Conservation (phyloP, 1,140 invertebrate genomes). For the Eciton burchellii region DNA sequence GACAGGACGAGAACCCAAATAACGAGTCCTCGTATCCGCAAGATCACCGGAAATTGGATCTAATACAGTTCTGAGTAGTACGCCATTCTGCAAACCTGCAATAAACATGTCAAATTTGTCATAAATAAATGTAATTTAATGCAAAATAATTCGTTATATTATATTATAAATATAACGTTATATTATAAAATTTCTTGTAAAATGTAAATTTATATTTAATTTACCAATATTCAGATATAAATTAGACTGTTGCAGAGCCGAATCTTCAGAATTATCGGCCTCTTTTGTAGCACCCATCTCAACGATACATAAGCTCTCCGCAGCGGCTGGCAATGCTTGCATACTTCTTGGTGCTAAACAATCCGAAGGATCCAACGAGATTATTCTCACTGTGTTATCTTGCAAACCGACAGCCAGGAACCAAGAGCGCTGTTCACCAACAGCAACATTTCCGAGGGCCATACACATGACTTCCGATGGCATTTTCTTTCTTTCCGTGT, state of each 20-base stretch:
- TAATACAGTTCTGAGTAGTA: slow-evolving; percentile 96
- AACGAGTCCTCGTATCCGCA: slow-evolving; percentile 98
- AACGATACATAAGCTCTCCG: slow-evolving; percentile 98
- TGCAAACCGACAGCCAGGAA: slow-evolving; percentile 98
- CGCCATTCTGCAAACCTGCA: slow-evolving; percentile 95
- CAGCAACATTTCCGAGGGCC: slow-evolving; percentile 97
- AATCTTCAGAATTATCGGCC: slow-evolving; percentile 86
- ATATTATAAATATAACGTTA: too few species aligned
- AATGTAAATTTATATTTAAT: background rate
- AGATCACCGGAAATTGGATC: slow-evolving; percentile 99
- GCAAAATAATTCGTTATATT: too few species aligned
- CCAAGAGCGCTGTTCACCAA: slow-evolving; percentile 97
- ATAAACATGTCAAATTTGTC: slow-evolving; percentile 8
- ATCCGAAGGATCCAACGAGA: slow-evolving; percentile 98
- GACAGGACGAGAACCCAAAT: slow-evolving; percentile 97
- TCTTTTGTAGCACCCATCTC: slow-evolving; percentile 90
- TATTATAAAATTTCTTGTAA: background rate
- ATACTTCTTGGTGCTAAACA: slow-evolving; percentile 97
- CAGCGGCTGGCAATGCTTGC: slow-evolving; percentile 98
- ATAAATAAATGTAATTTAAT: background rate
- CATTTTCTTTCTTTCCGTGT: slow-evolving; percentile 98
- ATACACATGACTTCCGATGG: slow-evolving; percentile 99
- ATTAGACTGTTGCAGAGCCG: slow-evolving; percentile 87
- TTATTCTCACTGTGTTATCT: slow-evolving; percentile 98
- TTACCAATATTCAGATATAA: slow-evolving; percentile 98